These are phyloP conservation scores for Thera obeliscata DNA, from an alignment of 2,888 invertebrate genomes.

Conservation along the genomic window DNA sequence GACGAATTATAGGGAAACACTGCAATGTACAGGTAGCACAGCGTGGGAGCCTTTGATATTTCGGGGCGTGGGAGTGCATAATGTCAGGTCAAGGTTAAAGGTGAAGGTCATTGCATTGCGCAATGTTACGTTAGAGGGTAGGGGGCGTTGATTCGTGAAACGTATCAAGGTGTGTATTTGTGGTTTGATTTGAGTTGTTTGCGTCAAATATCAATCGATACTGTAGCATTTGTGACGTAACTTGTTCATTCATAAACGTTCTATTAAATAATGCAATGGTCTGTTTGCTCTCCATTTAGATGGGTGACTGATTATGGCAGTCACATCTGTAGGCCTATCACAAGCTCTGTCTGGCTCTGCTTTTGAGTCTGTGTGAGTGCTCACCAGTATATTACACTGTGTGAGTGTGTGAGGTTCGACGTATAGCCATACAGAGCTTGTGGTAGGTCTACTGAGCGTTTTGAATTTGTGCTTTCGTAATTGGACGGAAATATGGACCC, in stretches of 20 bases:
- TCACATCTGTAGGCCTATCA: too few relatives aligned
- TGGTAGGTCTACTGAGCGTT: too few relatives aligned
- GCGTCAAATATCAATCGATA: background rate
- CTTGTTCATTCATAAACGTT: background rate
- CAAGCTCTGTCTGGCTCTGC: too few relatives aligned
- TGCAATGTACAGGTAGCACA: constrained; percentile 3
- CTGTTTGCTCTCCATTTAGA: too few relatives aligned
- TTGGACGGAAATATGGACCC: too few relatives aligned
- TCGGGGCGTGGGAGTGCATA: constrained; percentile 47
- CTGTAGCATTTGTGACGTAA: background rate
- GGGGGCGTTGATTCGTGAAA: constrained; percentile 11
- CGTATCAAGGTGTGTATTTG: background rate
- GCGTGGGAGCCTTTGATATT: constrained; percentile 52
- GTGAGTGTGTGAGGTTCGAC: too few relatives aligned
- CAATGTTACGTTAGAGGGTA: constrained; percentile 40
- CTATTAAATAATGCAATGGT: too few relatives aligned
- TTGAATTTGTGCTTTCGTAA: too few relatives aligned
- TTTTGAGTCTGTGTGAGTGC: too few relatives aligned
- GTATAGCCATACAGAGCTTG: too few relatives aligned
- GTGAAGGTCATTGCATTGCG: constrained; percentile 64
- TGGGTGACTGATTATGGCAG: too few relatives aligned
- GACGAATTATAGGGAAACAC: constrained; percentile 2
- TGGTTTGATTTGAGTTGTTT: background rate
- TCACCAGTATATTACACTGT: too few relatives aligned
- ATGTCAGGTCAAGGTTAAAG: constrained; percentile 54